phyloP scores from a whole-genome alignment of 2,113 vertebrate genomes.

The Campylomormyrus tamandua region DNA sequence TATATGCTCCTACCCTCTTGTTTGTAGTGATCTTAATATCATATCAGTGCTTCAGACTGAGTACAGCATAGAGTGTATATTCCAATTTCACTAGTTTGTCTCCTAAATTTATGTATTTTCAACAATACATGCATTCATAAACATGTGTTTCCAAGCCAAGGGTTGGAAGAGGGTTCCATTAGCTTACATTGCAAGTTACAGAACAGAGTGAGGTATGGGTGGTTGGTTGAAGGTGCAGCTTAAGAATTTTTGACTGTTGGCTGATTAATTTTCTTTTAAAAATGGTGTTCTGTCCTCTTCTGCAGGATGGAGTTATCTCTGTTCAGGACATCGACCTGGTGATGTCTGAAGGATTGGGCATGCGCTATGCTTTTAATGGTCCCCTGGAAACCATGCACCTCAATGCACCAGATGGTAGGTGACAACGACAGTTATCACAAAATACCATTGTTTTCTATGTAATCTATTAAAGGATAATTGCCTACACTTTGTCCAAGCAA shows the following conservation, averaged over 20 bases:
- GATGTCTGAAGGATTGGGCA: conserved; percentile 92
- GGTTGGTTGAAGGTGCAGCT: background rate
- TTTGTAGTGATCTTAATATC: background rate
- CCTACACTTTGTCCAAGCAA: background rate
- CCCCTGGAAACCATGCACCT: conserved; percentile 97
- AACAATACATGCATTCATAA: background rate
- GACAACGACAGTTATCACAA: background rate
- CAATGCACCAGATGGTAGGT: conserved; percentile 74
- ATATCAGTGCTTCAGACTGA: background rate
- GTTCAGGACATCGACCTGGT: conserved; percentile 87
- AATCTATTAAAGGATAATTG: background rate
- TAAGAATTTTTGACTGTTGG: background rate
- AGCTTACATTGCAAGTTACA: background rate
- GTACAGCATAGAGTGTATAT: background rate
- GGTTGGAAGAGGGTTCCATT: background rate
- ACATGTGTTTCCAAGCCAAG: background rate
- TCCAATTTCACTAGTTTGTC: background rate
- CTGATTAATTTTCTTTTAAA: background rate
- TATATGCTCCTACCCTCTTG: background rate
- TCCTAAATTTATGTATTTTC: background rate
- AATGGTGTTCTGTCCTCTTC: conserved; percentile 17
- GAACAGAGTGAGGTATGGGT: background rate
- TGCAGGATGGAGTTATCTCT: conserved; percentile 83
- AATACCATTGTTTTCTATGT: background rate
- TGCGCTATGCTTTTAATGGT: conserved; percentile 91